These are phyloP conservation scores for Sebastes oblongus DNA, from an alignment of 2,797 vertebrate genomes.

Conservation along the genomic window DNA sequence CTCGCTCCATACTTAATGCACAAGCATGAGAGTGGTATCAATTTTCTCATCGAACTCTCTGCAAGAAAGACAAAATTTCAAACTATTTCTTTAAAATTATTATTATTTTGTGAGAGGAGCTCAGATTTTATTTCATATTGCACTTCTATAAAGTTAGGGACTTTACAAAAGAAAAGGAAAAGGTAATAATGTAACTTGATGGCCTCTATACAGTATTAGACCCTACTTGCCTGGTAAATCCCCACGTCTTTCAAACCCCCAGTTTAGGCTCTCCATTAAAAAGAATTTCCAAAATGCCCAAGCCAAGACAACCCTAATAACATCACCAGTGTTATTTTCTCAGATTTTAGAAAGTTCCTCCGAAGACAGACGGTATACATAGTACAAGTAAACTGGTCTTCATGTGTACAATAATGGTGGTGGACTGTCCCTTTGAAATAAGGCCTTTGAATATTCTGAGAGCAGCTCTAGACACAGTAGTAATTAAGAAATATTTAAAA, in stretches of 20 bases:
- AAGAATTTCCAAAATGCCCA: background rate
- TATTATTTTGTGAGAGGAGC: background rate
- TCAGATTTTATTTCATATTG: background rate
- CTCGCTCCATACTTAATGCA: background rate
- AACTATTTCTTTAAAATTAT: background rate
- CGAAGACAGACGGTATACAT: background rate
- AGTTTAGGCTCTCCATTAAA: background rate
- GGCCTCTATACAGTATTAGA: background rate
- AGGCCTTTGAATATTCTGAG: background rate
- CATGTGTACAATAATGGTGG: background rate
- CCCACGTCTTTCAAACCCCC: background rate
- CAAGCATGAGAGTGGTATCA: background rate
- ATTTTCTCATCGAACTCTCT: background rate
- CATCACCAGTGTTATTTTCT: background rate
- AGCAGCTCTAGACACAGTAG: conserved; percentile 2
- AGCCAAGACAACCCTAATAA: background rate
- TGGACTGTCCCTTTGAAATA: background rate
- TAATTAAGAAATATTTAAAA: conserved; percentile 34
- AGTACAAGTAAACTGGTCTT: background rate
- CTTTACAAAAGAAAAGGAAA: background rate
- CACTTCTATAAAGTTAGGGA: background rate
- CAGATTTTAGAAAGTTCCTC: background rate
- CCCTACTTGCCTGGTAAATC: background rate
- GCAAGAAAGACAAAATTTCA: background rate
- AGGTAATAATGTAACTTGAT: background rate